These are phyloP conservation scores for Microplitis deprimator DNA, from an alignment of 2,888 invertebrate genomes.

Conservation along the genomic window DNA sequence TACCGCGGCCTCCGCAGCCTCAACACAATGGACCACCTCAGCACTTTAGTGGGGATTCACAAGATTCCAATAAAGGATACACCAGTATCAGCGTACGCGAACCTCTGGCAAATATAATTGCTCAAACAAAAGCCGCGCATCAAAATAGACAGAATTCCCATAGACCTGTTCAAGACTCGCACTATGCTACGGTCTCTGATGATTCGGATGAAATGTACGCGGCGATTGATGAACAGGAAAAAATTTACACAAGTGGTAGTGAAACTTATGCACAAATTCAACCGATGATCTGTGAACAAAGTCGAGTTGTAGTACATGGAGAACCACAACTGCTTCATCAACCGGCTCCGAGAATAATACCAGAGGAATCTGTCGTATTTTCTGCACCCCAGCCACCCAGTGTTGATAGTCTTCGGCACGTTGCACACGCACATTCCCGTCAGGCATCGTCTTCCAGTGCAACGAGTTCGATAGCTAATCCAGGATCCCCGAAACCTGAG, in stretches of 20 bases:
- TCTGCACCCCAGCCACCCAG: conserved; percentile 75
- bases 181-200: conserved; percentile 93
- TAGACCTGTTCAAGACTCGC: conserved; percentile 74
- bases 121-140: conserved; percentile 74
- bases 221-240: conserved; percentile 84
- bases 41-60: conserved; percentile 92
- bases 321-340: conserved; percentile 48
- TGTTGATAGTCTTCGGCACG: conserved; percentile 76
- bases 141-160: conserved; percentile 63
- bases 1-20: conserved; percentile 60
- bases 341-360: conserved; percentile 48
- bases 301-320: conserved; percentile 65
- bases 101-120: conserved; percentile 85
- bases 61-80: conserved; percentile 89
- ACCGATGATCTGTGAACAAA: conserved; percentile 72
- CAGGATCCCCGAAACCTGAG: conserved; percentile 91
- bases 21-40: conserved; percentile 72
- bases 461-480: conserved; percentile 80
- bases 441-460: conserved; percentile 83
- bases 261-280: conserved; percentile 91
- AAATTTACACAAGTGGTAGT: conserved; percentile 82
- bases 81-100: conserved; percentile 93
- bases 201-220: conserved; percentile 95
- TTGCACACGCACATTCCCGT: conserved; percentile 76
- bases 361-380: conserved; percentile 62